These are phyloP conservation scores for Ichneumon xanthorius DNA, from an alignment of 2,888 invertebrate species.

Conservation along the genomic window DNA sequence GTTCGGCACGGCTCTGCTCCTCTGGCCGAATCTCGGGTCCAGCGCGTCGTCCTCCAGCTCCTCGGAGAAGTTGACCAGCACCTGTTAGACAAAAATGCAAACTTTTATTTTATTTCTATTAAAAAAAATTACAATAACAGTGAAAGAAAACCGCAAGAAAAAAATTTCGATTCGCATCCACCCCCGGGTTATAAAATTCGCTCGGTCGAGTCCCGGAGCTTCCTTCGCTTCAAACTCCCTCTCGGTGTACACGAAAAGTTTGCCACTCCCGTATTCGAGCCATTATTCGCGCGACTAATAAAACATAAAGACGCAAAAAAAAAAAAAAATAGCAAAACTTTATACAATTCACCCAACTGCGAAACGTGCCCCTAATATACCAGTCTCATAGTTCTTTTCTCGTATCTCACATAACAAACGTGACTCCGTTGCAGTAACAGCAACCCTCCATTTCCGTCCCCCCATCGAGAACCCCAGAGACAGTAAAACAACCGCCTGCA, in stretches of 20 bases:
- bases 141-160: neutral
- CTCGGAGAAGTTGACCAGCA: constrained; percentile 81
- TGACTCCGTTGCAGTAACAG: neutral
- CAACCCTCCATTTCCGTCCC: neutral
- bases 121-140: neutral
- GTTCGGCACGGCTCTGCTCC: constrained; percentile 72
- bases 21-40: constrained; percentile 70
- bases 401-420: constrained; percentile 31
- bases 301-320: constrained; percentile 4
- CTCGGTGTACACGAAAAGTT: neutral
- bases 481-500: neutral
- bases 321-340: neutral
- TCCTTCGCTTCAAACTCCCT: neutral
- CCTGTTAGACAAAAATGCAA: constrained; percentile 72
- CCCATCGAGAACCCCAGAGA: neutral
- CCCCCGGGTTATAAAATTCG: neutral
- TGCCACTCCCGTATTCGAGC: neutral
- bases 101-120: neutral
- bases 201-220: neutral
- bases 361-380: constrained; percentile 1
- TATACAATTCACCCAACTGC: constrained; percentile 24
- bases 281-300: constrained; percentile 22
- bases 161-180: constrained; percentile 18
- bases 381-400: constrained; percentile 9
- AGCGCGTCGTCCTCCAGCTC: constrained; percentile 76